Evolutionary conservation across 2,888 invertebrate genomes (phyloP).

Genomic region (Smittia sp.): DNA sequence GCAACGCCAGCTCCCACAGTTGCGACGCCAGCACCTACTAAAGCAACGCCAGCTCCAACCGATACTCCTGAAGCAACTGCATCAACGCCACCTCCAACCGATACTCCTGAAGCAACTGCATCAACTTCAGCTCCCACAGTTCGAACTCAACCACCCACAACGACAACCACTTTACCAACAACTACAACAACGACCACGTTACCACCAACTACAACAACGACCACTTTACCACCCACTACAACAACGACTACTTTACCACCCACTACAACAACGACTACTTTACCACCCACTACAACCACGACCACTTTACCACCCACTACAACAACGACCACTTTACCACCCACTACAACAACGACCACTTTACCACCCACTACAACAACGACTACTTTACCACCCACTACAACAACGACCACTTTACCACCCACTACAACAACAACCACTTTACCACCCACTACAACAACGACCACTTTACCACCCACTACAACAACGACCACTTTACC

Average conservation of each 20-base stretch:
- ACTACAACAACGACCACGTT: too few species aligned
- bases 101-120: too few species aligned
- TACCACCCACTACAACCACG: neutral
- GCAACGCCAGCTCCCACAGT: neutral
- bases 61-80: too few species aligned
- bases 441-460: neutral
- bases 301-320: neutral
- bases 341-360: neutral
- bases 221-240: neutral
- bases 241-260: neutral
- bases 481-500: neutral
- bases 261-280: neutral
- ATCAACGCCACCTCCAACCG: neutral
- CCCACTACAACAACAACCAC: neutral
- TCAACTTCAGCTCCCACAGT: too few species aligned
- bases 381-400: neutral
- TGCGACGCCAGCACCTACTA: neutral
- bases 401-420: neutral
- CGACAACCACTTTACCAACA: too few species aligned
- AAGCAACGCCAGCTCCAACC: neutral
- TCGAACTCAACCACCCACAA: too few species aligned
- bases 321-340: neutral
- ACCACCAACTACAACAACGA: neutral
- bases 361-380: neutral
- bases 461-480: neutral